Base-by-base conservation (phyloP, 2,797 vertebrate species). In the Dallia pectoralis region DNA sequence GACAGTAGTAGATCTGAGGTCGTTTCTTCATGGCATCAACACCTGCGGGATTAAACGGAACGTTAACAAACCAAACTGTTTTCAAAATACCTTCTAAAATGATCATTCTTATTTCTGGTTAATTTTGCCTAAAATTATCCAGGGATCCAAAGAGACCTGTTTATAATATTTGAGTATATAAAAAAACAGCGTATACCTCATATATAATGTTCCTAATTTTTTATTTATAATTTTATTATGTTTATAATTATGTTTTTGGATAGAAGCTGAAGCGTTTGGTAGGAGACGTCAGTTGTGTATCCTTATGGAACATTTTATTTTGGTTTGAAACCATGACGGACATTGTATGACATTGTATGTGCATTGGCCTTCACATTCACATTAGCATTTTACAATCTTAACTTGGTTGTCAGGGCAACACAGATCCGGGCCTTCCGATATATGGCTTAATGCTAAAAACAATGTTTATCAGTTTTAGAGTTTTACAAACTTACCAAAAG, bases 1-100 rank as follows among this genome's bases (percentile, higher is more conserved):
- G 92, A 80, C 93, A 94, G 82, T 68, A 69, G 75, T 91, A 82
- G 81, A 94, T 92, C 70, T 85, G 74, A n/a, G 91, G 93, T 73
- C 71, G 86, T 6, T 36, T 74, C 1, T 69, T 72, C 73, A 70
- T 0, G 1, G 72, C 69, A 66, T 73, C 77, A 1, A 56, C 79
- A 64, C 86, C 93, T 93, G 79, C 59, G 44, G 15, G 18, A 25
- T 73, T n/a, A 66, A 62, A 16, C 19, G 5, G 30, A 3, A 19
- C 19, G 33, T 64, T 30, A 72, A 14, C 68, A 27, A 49, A 15
- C 19, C n/a, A 32, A 22, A 16, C 65, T n/a, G 16, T 36, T n/a
- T 40, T 12, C 14, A 73, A n/a, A n/a, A n/a, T n/a, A n/a, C n/a
- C n/a, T 48, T 27, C 29, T 16, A 32, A 32, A 19, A 68, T 62